Percentiles rank a stretch among this genome's conserved stretches.
These are phyloP conservation scores for Protophormia terraenovae DNA, from an alignment of 2,888 invertebrate genomes.

Conservation along the genomic window DNA sequence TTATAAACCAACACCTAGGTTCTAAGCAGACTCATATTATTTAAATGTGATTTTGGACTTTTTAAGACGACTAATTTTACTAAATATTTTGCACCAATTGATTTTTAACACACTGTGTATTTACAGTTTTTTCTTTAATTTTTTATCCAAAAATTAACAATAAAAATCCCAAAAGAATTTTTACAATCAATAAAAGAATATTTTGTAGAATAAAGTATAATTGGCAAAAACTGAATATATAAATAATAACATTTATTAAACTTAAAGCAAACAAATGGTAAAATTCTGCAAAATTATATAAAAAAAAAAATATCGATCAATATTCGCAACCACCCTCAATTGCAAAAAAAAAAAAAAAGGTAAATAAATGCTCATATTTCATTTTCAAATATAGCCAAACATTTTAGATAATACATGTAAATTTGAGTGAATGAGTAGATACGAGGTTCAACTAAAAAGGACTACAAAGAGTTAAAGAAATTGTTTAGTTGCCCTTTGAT, in stretches of 20 bases:
- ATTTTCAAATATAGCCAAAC: not conserved
- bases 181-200: not conserved
- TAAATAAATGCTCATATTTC: not conserved
- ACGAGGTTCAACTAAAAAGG: not conserved
- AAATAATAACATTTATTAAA: not conserved
- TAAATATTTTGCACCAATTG: no score
- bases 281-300: not conserved
- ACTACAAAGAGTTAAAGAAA: not conserved
- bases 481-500: no score
- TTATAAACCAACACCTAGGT: no score
- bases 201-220: not conserved
- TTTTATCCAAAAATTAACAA: not conserved
- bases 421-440: not conserved
- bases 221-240: not conserved
- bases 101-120: no score
- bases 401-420: not conserved
- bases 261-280: not conserved
- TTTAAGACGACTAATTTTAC: no score
- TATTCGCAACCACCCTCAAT: not conserved
- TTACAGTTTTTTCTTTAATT: no score
- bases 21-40: no score
- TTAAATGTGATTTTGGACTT: no score
- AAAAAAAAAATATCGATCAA: conserved; percentile 2
- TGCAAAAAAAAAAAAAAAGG: not conserved
- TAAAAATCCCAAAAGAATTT: no score